phyloP scores from a whole-genome alignment of 1,140 invertebrate genomes.

The Drosophila pseudoobscura region DNA sequence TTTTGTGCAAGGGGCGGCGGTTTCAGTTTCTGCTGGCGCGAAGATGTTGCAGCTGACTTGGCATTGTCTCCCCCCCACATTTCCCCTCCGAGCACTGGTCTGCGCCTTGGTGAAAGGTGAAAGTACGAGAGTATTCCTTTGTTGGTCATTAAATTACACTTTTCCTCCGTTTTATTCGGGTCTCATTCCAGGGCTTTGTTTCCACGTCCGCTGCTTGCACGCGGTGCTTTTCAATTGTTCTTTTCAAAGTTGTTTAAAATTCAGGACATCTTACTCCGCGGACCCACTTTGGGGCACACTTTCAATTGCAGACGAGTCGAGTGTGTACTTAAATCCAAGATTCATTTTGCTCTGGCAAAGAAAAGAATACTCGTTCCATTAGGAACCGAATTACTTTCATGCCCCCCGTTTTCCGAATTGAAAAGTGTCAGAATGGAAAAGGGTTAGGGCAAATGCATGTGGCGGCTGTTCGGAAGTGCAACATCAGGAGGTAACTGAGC shows the following conservation, averaged over 20 bases:
- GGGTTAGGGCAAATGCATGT: conserved; percentile 2
- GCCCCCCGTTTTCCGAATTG: neutral
- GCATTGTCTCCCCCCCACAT: conserved; percentile 31
- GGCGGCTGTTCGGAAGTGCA: conserved; percentile 35
- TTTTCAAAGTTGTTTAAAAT: conserved; percentile 47
- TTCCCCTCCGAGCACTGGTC: neutral
- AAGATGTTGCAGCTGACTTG: conserved; percentile 47
- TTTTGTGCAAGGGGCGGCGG: conserved; percentile 42
- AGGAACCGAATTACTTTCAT: conserved; percentile 13
- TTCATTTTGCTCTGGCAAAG: neutral
- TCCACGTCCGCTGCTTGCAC: conserved; percentile 29
- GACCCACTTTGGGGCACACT: neutral
- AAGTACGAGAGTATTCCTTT: conserved; percentile 65
- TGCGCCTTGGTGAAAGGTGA: conserved; percentile 27
- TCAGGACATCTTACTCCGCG: conserved; percentile 37
- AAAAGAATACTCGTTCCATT: conserved; percentile 14
- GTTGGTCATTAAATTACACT: conserved; percentile 74
- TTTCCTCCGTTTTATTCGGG: conserved; percentile 53
- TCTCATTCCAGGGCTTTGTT: conserved; percentile 26
- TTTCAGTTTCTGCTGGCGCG: conserved; percentile 12
- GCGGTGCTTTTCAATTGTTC: conserved; percentile 45
- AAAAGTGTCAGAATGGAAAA: neutral
- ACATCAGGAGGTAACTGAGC: conserved; percentile 43
- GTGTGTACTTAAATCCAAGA: conserved; percentile 31
- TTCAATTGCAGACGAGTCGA: conserved; percentile 33